Conservation (phyloP, 1,140 invertebrate species). For the Cherax destructor region DNA sequence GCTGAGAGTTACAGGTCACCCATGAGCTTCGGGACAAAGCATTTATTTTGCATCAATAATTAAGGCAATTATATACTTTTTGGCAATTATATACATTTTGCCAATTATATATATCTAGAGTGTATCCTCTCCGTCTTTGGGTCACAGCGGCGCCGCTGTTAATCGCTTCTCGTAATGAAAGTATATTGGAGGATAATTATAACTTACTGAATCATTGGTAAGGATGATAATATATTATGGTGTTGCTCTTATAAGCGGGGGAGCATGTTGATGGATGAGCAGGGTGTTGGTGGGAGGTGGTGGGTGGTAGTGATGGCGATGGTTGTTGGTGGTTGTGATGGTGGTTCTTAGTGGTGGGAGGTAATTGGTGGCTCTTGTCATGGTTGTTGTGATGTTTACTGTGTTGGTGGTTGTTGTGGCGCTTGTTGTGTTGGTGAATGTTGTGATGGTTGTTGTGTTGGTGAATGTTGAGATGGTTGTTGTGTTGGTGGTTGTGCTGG, state of each 20-base stretch:
- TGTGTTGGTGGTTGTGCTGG: neutral
- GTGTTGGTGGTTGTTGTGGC: neutral
- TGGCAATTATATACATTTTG: no score
- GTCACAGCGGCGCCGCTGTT: neutral
- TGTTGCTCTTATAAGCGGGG: conserved; percentile 11
- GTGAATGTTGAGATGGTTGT: neutral
- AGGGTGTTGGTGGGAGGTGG: no score
- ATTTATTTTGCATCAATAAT: conserved; percentile 1
- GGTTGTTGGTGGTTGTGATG: neutral
- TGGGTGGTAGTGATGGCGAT: neutral
- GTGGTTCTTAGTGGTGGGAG: neutral
- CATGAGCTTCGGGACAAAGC: no score
- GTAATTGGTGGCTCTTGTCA: neutral
- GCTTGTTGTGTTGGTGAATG: neutral
- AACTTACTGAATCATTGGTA: conserved; percentile 31
- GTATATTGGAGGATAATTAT: conserved; percentile 33
- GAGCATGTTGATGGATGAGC: no score
- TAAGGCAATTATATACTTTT: conserved; percentile 21
- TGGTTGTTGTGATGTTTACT: no score
- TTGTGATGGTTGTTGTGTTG: neutral
- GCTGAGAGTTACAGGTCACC: no score
- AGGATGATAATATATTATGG: conserved; percentile 20
- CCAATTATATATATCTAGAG: conserved; percentile 32
- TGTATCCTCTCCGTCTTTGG: neutral
- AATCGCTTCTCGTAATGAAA: conserved; percentile 14